These are phyloP conservation scores for Sebastes nivosus DNA, from an alignment of 2,797 vertebrate genomes.

Conservation along the genomic window DNA sequence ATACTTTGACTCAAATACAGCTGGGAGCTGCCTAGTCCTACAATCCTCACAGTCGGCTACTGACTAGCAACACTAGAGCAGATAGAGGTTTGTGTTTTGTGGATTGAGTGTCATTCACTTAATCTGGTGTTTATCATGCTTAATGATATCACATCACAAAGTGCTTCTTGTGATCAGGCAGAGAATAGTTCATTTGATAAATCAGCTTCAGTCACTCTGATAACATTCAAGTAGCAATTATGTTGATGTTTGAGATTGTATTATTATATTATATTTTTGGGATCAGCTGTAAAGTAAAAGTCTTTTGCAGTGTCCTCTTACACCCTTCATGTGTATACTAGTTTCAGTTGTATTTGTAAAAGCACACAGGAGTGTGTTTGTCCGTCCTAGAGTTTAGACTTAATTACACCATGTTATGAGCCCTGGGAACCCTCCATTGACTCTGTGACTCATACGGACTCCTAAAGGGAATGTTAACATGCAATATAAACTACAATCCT, in stretches of 20 bases:
- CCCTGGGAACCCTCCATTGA: slow-evolving; percentile 16
- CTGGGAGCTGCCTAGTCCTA: not conserved
- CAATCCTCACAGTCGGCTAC: not conserved
- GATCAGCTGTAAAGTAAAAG: not conserved
- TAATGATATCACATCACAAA: not conserved
- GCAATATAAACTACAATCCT: slow-evolving; percentile 57
- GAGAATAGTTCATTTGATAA: not conserved
- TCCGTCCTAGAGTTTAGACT: slow-evolving; percentile 28
- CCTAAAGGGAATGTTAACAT: slow-evolving; percentile 57
- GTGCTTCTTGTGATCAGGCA: not conserved
- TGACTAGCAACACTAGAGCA: not conserved
- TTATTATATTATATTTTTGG: not conserved
- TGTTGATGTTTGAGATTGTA: not conserved
- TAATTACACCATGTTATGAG: slow-evolving; percentile 35
- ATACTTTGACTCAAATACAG: not conserved
- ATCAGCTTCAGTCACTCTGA: not conserved
- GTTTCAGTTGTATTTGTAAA: not conserved
- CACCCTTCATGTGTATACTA: not conserved
- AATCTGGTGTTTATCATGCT: not conserved
- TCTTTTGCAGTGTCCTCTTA: not conserved
- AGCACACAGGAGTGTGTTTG: not conserved
- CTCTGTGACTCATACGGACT: slow-evolving; percentile 25
- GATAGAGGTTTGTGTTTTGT: not conserved
- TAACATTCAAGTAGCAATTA: not conserved
- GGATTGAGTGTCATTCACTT: not conserved